Base-by-base conservation (phyloP, 2,113 vertebrate species). In the Pseudorectes ferrugineus region DNA sequence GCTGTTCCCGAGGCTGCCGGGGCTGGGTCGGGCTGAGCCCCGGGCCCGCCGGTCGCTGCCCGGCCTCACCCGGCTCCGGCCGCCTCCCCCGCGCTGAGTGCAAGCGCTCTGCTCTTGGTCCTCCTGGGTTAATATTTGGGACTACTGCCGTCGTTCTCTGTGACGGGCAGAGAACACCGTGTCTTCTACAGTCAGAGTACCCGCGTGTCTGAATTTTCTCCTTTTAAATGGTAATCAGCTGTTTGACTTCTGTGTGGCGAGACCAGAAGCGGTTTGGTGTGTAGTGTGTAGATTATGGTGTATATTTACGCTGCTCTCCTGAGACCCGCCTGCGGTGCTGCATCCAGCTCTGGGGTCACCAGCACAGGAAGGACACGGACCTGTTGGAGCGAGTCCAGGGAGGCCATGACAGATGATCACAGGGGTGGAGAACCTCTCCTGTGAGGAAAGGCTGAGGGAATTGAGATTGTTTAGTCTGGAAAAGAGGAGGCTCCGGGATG, bases 151-250 rank as follows among this genome's bases (percentile, higher is more conserved):
- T 3, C 5, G 25, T 5, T 26, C 29, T 26, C 43, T 14, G 33
- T 10, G n/a, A 14, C 19, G 6, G 51, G 10, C n/a, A 2, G 38
- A 4, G 55, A 51, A 1, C 31, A 0, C 14, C 3, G 10, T 2
- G 18, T 25, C 2, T 36, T 22, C 17, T 10, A 0, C 31, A 14
- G 45, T 14, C 21, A 5, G 1, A n/a, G 42, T 22, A 7, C 9
- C 23, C 1, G 2, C 4, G 0, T 11, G 7, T 13, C 36, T n/a
- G 73, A 35, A 1, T 52, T 12, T 11, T 21, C 3, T 45, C 2
- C 7, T 46, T 17, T 63, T 26, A 11, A 35, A 3, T 14, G 19
- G 3, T 20, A 13, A 11, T 36, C 33, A 5, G 46, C 6, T 9
- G 0, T 42, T 49, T n/a, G 42, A 9, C 11, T 31, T 23, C 4